phyloP scores from a whole-genome alignment of 2,888 invertebrate genomes.

The Alentia gelatinosa region DNA sequence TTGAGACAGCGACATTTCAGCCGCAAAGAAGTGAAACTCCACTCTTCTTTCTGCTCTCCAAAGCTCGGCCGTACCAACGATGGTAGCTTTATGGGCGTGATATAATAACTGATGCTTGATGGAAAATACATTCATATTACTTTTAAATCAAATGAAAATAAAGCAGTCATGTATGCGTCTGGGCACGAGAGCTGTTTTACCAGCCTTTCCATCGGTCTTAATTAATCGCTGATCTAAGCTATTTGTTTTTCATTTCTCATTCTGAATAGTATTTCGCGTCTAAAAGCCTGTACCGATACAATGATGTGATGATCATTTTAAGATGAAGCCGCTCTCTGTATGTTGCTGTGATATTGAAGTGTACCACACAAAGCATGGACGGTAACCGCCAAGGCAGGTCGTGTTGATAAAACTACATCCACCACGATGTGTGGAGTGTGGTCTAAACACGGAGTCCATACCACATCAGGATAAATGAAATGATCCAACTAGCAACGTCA shows the following conservation, averaged over 20 bases:
- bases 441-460: too few species aligned
- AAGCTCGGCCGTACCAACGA: not conserved
- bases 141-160: not conserved
- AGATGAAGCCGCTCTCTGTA: too few species aligned
- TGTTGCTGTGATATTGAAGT: too few species aligned
- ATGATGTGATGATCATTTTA: not conserved
- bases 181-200: not conserved
- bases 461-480: too few species aligned
- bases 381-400: too few species aligned
- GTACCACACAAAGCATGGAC: too few species aligned
- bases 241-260: not conserved
- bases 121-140: constrained; percentile 3
- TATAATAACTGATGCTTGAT: not conserved
- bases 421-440: too few species aligned
- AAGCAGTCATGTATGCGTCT: not conserved
- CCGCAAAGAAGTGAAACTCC: not conserved
- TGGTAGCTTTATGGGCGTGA: not conserved
- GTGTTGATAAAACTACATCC: too few species aligned
- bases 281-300: not conserved
- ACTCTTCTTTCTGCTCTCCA: not conserved
- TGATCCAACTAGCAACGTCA: too few species aligned
- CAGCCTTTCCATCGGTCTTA: not conserved
- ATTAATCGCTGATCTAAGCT: not conserved
- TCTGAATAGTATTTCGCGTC: not conserved
- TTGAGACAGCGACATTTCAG: not conserved